Evolutionary conservation across 2,888 invertebrate genomes (phyloP).

Genomic region (Drosophila sordidula): DNA sequence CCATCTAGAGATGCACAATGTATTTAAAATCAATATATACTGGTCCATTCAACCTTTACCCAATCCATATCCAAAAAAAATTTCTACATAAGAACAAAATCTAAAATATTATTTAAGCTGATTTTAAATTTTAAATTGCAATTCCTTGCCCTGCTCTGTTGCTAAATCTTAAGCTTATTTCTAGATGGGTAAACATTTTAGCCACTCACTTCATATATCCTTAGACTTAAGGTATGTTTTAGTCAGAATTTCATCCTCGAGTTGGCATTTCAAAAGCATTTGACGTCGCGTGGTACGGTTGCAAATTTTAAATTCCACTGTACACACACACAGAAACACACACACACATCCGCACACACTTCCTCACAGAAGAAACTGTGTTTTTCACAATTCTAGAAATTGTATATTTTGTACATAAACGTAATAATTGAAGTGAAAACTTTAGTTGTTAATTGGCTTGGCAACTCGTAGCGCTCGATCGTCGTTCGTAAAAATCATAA

Average conservation of each 20-base stretch:
- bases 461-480: slow-evolving; percentile 77
- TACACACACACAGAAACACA: slow-evolving; percentile 6
- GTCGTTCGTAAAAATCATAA: slow-evolving; percentile 73
- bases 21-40: background rate
- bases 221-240: slow-evolving; percentile 54
- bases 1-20: slow-evolving; percentile 29
- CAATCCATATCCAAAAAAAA: background rate
- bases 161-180: slow-evolving; percentile 22
- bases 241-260: slow-evolving; percentile 68
- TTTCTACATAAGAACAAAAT: background rate
- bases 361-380: background rate
- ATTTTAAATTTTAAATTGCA: background rate
- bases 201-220: slow-evolving; percentile 49
- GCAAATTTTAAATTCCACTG: slow-evolving; percentile 20
- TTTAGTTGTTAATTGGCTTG: slow-evolving; percentile 69
- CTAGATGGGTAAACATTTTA: slow-evolving; percentile 27
- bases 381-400: slow-evolving; percentile 5
- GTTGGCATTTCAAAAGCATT: slow-evolving; percentile 68
- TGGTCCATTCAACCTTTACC: background rate
- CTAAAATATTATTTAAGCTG: background rate
- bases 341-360: background rate
- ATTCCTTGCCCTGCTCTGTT: background rate
- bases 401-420: slow-evolving; percentile 31
- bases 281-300: slow-evolving; percentile 56
- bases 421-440: slow-evolving; percentile 25